phyloP scores from a whole-genome alignment of 1,140 invertebrate species.

The Acyrthosiphon pisum region DNA sequence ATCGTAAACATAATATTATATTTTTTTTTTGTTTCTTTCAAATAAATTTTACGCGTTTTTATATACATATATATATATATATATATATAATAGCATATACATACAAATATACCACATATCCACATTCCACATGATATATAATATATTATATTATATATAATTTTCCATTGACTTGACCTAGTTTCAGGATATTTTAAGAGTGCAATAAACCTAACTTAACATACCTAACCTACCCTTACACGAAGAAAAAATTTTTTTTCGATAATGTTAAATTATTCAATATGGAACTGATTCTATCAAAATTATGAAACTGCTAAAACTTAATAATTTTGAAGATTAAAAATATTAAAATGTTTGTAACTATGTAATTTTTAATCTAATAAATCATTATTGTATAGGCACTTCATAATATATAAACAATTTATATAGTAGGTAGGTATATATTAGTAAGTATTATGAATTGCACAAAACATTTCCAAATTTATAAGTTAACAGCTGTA shows the following conservation, averaged over 20 bases:
- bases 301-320: not conserved
- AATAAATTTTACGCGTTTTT: not conserved
- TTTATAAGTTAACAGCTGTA: not conserved
- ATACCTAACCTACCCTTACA: not conserved
- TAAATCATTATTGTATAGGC: not conserved
- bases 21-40: constrained; percentile 49
- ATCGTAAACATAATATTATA: constrained; percentile 3
- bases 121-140: not conserved
- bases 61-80: not conserved
- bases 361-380: not conserved
- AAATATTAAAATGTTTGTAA: not conserved
- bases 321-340: not conserved
- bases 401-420: not conserved
- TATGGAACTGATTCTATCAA: not conserved
- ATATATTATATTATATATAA: not conserved
- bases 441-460: not conserved
- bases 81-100: not conserved
- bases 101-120: not conserved
- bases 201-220: not conserved
- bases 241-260: not conserved
- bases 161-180: not conserved
- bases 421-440: no score
- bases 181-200: not conserved
- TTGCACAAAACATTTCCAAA: not conserved
- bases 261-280: not conserved